Evolutionary conservation across 2,797 vertebrate genomes (phyloP), one percentile per base, ranked within the genome.

Genomic region (Microchirus variegatus): DNA sequence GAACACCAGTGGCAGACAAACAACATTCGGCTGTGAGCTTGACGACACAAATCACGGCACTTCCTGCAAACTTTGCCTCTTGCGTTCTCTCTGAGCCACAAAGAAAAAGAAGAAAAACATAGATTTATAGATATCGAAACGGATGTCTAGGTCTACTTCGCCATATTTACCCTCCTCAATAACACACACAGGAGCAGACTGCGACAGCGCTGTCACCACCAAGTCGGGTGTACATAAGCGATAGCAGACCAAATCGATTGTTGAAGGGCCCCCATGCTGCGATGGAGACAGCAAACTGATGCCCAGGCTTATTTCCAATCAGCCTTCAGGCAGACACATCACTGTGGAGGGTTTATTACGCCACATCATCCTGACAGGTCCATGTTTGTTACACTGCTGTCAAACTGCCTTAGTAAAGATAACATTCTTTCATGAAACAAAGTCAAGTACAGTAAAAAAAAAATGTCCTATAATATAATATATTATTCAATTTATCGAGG

Each of bases 221-320:
- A 53, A 56, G 42, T 74, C 82, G 87, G 83, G 85, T 88, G 86
- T 63, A 62, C 71, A 51, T 53, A 65, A 67, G 78, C 16, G 83
- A 87, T 88, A 86, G 84, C 81, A 31, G 49, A 47, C 60, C 59
- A 70, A 73, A 85, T 62, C 67, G 70, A 75, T 62, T 63, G 45
- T 10, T 17, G 63, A 74, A 74, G 74, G 75, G 66, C 10, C 37
- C 0, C 52, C n/a, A 0, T 16, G 77, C 78, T 59, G 64, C 26
- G 61, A 65, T 53, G 56, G 67, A 67, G 75, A 73, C 72, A 63
- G 74, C 64, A 55, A 70, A 73, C 67, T 67, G 75, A 80, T 77
- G 80, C 53, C 53, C 26, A 13, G 69, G 70, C 64, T 80, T 84
- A 86, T 86, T 75, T 72, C 65, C 65, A 63, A 77, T 81, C 81